These are phyloP conservation scores for Sebastiscus tertius DNA, from an alignment of 2,797 vertebrate species.

Conservation along the genomic window DNA sequence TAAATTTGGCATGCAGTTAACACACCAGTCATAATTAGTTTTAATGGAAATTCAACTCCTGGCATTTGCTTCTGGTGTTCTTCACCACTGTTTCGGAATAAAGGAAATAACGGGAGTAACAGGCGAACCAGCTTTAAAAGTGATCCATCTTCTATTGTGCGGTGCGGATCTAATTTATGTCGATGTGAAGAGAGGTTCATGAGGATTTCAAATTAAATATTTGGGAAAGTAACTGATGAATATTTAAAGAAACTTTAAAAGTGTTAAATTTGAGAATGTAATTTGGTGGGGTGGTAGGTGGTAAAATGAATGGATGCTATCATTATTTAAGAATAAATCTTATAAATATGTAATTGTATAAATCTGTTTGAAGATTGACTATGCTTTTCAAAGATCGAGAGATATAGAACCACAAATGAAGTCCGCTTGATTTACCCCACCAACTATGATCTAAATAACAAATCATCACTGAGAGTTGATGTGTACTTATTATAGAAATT, in stretches of 20 bases:
- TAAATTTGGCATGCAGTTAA: not conserved
- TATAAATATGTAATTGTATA: not conserved
- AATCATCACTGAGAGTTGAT: slow-evolving; percentile 27
- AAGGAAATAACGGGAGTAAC: not conserved
- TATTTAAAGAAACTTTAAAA: not conserved
- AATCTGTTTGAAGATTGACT: not conserved
- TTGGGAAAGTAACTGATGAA: not conserved
- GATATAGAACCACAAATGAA: not conserved
- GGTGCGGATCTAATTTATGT: not conserved
- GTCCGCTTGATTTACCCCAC: slow-evolving; percentile 8
- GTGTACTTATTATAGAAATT: slow-evolving; percentile 33
- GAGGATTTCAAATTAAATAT: no score
- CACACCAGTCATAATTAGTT: not conserved
- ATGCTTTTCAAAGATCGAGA: not conserved
- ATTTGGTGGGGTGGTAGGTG: not conserved
- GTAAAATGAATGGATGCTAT: not conserved
- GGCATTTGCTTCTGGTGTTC: not conserved
- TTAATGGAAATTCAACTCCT: not conserved
- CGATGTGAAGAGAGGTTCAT: no score
- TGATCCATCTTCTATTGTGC: not conserved
- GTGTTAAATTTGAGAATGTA: not conserved
- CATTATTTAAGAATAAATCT: not conserved
- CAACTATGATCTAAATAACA: slow-evolving; percentile 36
- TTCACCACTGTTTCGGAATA: not conserved
- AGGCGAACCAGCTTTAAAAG: not conserved